Base-by-base conservation (phyloP, 2,113 vertebrate species). In the Chaetura pelagica region DNA sequence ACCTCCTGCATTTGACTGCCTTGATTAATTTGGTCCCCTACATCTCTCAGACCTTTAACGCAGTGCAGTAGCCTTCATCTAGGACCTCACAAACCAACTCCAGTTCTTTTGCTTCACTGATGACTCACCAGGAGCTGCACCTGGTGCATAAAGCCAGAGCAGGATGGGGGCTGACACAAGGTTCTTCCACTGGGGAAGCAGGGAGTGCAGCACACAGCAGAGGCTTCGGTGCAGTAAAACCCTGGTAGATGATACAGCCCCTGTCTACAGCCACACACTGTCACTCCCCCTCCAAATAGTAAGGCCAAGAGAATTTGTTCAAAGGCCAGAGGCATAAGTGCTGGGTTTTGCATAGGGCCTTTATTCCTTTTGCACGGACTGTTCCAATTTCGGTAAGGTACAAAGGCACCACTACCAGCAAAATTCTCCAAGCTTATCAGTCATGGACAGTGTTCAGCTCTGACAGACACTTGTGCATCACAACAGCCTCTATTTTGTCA, bases 341-440 rank as follows among this genome's bases (percentile, higher is more conserved):
- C 6, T 78, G 1, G 0, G 38, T 84, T 84, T 91, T 21, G 3
- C 24, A 54, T 10, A 58, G 22, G 6, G 72, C 16, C 4, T 59
- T 75, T 15, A 26, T 34, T 79, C 8, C 32, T 81, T 97, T 90
- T 93, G 62, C n/a, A 55, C 5, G 20, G 27, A 29, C 35, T 73
- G 17, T n/a, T 90, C 58, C 72, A 73, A 30, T 61, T 94, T 91
- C 35, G 10, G 15, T 32, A 66, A 87, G 16, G 69, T 55, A 85
- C 32, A 3, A 8, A 93, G 78, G 6, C 73, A 66, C 24, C 61
- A 46, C 55, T 49, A 71, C 35, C 30, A 78, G 66, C 27, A 94
- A 95, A 84, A 69, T 68, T 24, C 24, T 83, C 55, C 81, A 90
- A 74, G 66, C 54, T 82, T 80, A 82, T 88, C 83, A 74, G 86